phyloP scores from a whole-genome alignment of 2,888 invertebrate species.

The Dryobota labecula region DNA sequence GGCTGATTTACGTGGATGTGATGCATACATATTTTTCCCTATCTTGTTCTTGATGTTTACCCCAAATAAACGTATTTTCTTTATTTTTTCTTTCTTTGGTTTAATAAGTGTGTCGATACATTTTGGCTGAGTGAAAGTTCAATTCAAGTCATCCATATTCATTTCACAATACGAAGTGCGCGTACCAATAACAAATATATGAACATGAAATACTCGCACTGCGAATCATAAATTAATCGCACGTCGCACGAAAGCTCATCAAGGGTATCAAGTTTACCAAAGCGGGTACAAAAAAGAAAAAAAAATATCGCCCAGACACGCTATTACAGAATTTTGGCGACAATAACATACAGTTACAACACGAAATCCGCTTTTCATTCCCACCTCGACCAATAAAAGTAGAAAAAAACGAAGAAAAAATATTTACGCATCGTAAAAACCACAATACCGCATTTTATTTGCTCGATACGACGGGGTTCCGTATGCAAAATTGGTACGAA shows the following conservation, averaged over 20 bases:
- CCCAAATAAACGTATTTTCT: too few species aligned
- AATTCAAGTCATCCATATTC: neutral
- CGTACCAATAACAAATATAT: slow-evolving; percentile 4
- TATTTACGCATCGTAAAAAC: slow-evolving; percentile 88
- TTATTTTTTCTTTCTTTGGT: too few species aligned
- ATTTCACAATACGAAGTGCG: neutral
- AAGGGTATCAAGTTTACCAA: slow-evolving; percentile 60
- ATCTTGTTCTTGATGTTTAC: too few species aligned
- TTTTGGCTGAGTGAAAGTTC: too few species aligned
- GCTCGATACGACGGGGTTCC: slow-evolving; percentile 77
- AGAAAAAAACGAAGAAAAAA: slow-evolving; percentile 77
- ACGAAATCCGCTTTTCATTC: slow-evolving; percentile 82
- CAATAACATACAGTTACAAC: slow-evolving; percentile 64
- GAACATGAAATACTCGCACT: neutral
- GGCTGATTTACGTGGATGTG: too few species aligned
- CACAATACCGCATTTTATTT: slow-evolving; percentile 87
- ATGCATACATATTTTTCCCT: too few species aligned
- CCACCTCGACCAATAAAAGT: slow-evolving; percentile 84
- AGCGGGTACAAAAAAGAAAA: slow-evolving; percentile 60
- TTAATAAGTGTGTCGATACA: too few species aligned
- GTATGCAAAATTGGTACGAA: slow-evolving; percentile 90
- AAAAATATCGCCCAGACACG: slow-evolving; percentile 66
- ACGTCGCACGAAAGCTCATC: slow-evolving; percentile 44
- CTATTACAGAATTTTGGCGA: slow-evolving; percentile 74
- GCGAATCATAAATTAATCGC: slow-evolving; percentile 44